These are phyloP conservation scores for Gymnoscopelus microlampas DNA, from an alignment of 2,797 vertebrate genomes.

Conservation along the genomic window DNA sequence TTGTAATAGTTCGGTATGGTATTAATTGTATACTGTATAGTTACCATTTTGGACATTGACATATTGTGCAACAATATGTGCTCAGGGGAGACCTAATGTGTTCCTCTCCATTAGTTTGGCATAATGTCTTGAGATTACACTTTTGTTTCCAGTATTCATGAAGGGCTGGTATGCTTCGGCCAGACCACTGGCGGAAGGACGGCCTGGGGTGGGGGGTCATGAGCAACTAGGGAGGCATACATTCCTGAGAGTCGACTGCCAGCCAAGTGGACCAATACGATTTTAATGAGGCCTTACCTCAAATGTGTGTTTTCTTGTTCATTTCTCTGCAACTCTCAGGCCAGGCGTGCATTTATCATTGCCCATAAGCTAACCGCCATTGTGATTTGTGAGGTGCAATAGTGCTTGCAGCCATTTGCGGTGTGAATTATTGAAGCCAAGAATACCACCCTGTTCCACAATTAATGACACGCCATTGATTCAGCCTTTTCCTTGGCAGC, in stretches of 20 bases:
- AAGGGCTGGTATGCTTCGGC: neutral
- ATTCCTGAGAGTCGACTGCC: constrained; percentile 21
- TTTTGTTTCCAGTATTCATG: neutral
- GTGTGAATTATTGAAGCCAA: constrained; percentile 59
- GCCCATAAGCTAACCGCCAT: constrained; percentile 49
- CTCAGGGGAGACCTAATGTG: neutral
- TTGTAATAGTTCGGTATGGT: too few relatives aligned
- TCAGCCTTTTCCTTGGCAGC: constrained; percentile 36
- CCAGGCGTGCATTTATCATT: constrained; percentile 16
- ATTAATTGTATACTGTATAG: too few relatives aligned
- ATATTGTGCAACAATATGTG: neutral
- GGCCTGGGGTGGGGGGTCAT: neutral
- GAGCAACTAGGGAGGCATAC: neutral
- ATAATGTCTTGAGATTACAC: constrained; percentile 4
- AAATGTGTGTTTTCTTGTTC: constrained; percentile 36
- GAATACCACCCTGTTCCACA: constrained; percentile 51
- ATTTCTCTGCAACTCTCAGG: constrained; percentile 40
- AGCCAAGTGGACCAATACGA: constrained; percentile 29
- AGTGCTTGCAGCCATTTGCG: constrained; percentile 58
- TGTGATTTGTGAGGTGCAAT: constrained; percentile 58
- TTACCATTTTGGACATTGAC: constrained; percentile 13
- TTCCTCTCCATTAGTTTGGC: constrained; percentile 10
- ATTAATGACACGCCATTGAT: constrained; percentile 67
- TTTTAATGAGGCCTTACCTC: constrained; percentile 49
- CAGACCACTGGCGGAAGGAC: neutral